Evolutionary conservation across 2,797 vertebrate genomes (phyloP), one percentile per base, ranked within the genome.

Genomic region (Hypotaenidia okinawae): DNA sequence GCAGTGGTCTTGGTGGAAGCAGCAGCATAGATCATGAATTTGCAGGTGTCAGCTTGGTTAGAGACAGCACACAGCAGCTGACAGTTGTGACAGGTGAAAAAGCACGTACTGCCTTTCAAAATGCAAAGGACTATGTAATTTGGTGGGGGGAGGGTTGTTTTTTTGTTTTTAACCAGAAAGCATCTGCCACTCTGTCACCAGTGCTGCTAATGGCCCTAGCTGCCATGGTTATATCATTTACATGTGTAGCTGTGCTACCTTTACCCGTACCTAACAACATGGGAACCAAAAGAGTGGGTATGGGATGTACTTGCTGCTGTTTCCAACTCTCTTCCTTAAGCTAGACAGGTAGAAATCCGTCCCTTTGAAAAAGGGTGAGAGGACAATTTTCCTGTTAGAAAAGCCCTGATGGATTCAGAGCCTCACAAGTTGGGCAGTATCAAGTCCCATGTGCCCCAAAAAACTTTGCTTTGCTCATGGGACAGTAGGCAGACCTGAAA

Each of bases 51-150:
- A 22, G 25, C n/a, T 91, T 90, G 30, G 70, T 76, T 84, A 84
- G 57, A 93, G 87, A 83, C 32, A 93, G 19, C 52, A 24, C 45
- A 59, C 8, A 4, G 19, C 64, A 93, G 76, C 76, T 96, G 90
- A 97, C 75, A 94, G 79, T 19, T 43, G 8, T 83, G 79, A 84
- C 88, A 90, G 85, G 66, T 95, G 80, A 92, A 97, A 94, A 97
- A 72, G 47, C 84, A 86, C 77, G 82, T 79, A 87, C 7, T 75
- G n/a, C 59, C 72, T 91, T 97, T 90, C 74, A 88, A 95, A 96
- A 96, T 89, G 78, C 87, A 90, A 97, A 85, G 28, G 41, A 8
- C 32, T 78, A 89, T 77, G 67, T 55, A 17, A 91, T 93, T 77
- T 90, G 21, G 33, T 24, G 28, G 57, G 18, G 80, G 47, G 5